Evolutionary conservation across 2,113 vertebrate genomes (phyloP), one percentile per base, ranked within the genome.

Genomic region (Phaetusa simplex): DNA sequence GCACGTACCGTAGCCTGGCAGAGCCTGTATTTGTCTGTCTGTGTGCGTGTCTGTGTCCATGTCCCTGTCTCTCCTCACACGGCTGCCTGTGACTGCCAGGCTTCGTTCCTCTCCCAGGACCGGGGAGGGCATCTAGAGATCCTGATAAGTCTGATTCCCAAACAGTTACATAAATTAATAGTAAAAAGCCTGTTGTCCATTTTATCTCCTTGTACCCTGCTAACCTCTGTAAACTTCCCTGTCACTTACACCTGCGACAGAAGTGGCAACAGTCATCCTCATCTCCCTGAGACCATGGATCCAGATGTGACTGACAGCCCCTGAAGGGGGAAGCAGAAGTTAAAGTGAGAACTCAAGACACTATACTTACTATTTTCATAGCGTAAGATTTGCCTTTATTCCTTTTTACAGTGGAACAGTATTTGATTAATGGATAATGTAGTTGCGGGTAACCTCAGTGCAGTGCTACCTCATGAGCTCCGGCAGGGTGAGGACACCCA

Each of bases 401-500:
- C 0, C 8, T 79, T 79, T 87, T 59, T 58, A 42, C 45, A 67
- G 18, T 45, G 30, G 29, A 74, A 50, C 4, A 14, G 5, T 71
- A 45, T 59, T 67, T 71, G 19, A 29, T 64, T 53, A 38, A 40
- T 17, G 24, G 77, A 34, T 70, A 73, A 32, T 8, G 24, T 6
- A 55, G 24, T 7, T 9, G 56, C 64, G 15, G 29, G 52, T 66
- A 82, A 50, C 10, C 10, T 20, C 17, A 59, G 22, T 6, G 9
- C 26, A 82, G 34, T 30, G 26, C 19, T 30, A 55, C 3, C 19
- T 32, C 14, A 20, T 7, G 12, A 74, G 12, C 9, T 76, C 34
- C 0, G 0, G 8, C 19, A 59, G 9, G 5, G 14, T 71, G 20
- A 87, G 11, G 50, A 59, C 9, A 64, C 3, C 11, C 26, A 18